Evolutionary conservation across 2,113 vertebrate species (phyloP), one percentile per base, ranked within the genome.

Genomic region (Paradisaea rubra): DNA sequence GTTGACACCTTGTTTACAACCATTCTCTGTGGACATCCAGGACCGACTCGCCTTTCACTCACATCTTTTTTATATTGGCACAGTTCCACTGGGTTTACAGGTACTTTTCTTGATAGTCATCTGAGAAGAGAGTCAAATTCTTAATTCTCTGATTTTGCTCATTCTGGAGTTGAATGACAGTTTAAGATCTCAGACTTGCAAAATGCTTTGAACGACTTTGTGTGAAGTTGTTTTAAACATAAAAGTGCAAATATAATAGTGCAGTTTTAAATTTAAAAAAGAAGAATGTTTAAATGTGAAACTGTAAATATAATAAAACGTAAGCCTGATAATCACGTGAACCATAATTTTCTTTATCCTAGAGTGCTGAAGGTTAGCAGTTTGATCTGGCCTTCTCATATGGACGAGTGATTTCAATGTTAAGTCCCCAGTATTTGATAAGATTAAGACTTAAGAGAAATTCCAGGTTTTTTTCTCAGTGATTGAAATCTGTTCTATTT

Each of bases 1-100:
- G 88, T 71, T 94, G 92, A 92, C 86, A 88, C 73, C 73, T 89
- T 86, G 60, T 91, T 96, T 97, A 90, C 90, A 95, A 24, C 72
- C 82, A 60, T 88, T 30, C 72, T 78, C 81, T 74, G 49, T 45
- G 82, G 82, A 84, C 10, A 5, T 60, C 53, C 69, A 88, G 68
- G 90, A 41, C 56, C 42, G 31, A 76, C 42, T 90, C 1, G 13
- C 28, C 49, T 88, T 94, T 93, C 82, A 69, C 72, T 93, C 80
- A 68, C 44, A 28, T 63, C 15, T 70, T 6, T 79, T 93, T 90
- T 79, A 49, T 61, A 33, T 3, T 22, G 61, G 31, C 44, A 76
- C 31, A 69, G 4, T 84, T 86, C 65, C 81, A 56, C 49, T 52
- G 60, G 19, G 50, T 79, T 95, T 91, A 45, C 44, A 84, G 77